These are phyloP conservation scores for Dipodomys stephensi DNA, from an alignment of 2,113 vertebrate species.

Conservation along the genomic window DNA sequence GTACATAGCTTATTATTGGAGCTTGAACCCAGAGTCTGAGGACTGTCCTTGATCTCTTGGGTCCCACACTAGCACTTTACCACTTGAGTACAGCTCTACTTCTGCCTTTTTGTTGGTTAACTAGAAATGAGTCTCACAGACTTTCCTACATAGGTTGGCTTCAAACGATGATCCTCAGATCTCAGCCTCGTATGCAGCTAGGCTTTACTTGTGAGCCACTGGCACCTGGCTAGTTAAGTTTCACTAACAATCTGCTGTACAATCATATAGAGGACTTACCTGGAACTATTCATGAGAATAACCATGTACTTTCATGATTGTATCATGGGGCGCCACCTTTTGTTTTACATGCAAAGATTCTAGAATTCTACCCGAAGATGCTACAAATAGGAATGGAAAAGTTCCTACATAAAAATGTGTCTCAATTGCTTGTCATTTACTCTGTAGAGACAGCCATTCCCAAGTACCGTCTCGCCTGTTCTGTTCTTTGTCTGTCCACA, in stretches of 20 bases:
- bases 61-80: too few relatives aligned
- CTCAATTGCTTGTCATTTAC: neutral
- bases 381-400: neutral
- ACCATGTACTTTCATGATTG: neutral
- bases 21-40: too few relatives aligned
- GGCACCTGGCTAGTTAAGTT: neutral
- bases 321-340: neutral
- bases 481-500: neutral
- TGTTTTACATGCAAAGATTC: neutral
- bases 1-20: neutral
- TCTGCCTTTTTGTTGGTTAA: too few relatives aligned
- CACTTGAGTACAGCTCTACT: too few relatives aligned
- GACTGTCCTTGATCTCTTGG: too few relatives aligned
- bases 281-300: neutral
- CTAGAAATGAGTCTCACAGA: too few relatives aligned
- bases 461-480: neutral
- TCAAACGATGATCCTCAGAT: too few relatives aligned
- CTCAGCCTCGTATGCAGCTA: too few relatives aligned
- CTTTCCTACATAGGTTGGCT: too few relatives aligned
- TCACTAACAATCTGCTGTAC: neutral
- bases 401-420: neutral
- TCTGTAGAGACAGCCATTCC: neutral
- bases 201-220: too few relatives aligned
- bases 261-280: neutral
- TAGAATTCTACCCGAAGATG: slow-evolving; percentile 3